Base-by-base conservation (phyloP, 35 echinoderm and acorn worm genomes). In the Holothuria glaberrima region DNA sequence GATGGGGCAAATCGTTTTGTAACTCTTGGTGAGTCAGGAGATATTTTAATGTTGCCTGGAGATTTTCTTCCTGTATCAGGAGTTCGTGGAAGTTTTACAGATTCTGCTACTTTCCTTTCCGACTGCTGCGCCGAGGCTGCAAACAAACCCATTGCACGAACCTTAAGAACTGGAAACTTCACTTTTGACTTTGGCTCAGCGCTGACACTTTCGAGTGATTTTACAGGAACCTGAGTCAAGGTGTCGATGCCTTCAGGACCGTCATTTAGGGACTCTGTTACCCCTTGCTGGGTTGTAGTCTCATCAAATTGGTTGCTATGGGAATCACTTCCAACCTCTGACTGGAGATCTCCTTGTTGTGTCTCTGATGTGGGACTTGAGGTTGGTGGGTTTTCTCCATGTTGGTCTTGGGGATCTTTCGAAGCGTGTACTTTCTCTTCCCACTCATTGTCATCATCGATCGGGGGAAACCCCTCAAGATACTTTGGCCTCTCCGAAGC, bases 401-500 rank as follows among this genome's bases (percentile, higher is more conserved):
- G 9, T 31, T 75, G 9, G 0, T 0, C 34, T 0, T 41, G 17
- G 12, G 32, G 13, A 3, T 41, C 71, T 21, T 14, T 59, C 22
- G 20, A 18, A 33, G 3, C 31, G 9, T 25, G 16, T 20, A 22
- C 46, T n/a, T 58, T 45, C 21, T 36, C 48, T 3, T 14, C 24
- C 4, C 0, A n/a, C 1, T 25, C 25, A 16, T 22, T 48, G 9
- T 82, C 48, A 17, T 27, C 79, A 3, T 56, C 44, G 6, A 20
- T 27, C 18, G 30, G 48, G 2, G 82, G 82, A 20, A 88, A 24
- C 16, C 36, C 67, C 9, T 65, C 24, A 0, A 95, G 22, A 28
- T 94, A 97, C 41, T 87, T 91, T 34, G 92, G 92, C 68, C 92
- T 71, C 31, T 97, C 77, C 5, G 87, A 71, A 20, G 95, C 95